Conservation (phyloP, 1,140 invertebrate species). For the Pantala flavescens region DNA sequence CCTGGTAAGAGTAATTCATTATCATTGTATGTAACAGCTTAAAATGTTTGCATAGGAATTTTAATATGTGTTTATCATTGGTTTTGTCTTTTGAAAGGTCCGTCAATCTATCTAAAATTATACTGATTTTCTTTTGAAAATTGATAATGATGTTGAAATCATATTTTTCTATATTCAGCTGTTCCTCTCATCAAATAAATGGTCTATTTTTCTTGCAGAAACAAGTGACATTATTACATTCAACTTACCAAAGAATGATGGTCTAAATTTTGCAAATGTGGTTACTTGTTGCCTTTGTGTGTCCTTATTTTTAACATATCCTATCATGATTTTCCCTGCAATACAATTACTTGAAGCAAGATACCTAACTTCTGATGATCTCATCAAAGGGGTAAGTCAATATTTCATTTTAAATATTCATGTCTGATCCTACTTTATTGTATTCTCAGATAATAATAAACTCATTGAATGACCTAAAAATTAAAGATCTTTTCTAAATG, state of each 20-base stretch:
- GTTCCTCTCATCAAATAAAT: too few species aligned
- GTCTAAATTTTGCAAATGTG: conserved; percentile 35
- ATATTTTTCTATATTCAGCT: too few species aligned
- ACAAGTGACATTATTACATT: conserved; percentile 40
- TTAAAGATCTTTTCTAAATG: too few species aligned
- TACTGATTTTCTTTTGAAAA: too few species aligned
- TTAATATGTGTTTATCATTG: too few species aligned
- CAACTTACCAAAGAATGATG: conserved; percentile 37
- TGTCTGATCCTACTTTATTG: too few species aligned
- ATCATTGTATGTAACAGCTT: background rate
- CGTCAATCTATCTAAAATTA: too few species aligned
- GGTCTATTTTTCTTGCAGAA: conserved; percentile 29
- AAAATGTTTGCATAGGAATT: background rate
- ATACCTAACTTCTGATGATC: conserved; percentile 28
- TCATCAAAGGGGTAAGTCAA: conserved; percentile 32
- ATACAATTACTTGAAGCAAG: conserved; percentile 33
- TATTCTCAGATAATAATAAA: too few species aligned
- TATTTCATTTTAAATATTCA: background rate
- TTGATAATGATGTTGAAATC: too few species aligned
- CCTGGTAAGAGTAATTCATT: conserved; percentile 30
- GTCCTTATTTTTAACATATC: conserved; percentile 39
- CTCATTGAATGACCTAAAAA: too few species aligned
- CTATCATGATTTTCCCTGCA: conserved; percentile 41
- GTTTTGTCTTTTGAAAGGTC: too few species aligned
- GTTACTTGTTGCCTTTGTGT: conserved; percentile 38